Evolutionary conservation across 2,888 invertebrate species (phyloP).

Genomic region (Melinaea marsaeus): DNA sequence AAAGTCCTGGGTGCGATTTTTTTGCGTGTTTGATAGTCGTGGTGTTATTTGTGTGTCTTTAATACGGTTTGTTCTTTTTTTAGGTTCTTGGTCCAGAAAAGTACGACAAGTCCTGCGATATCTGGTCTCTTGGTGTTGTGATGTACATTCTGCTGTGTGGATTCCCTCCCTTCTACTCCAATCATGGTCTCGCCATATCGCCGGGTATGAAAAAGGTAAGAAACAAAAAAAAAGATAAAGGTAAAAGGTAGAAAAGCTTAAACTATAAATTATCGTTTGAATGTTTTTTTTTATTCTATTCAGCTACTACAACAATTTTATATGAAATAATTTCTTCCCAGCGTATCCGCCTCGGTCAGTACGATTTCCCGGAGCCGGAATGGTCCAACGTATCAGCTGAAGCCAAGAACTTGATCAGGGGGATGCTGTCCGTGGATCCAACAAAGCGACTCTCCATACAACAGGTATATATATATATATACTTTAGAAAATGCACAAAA

Average conservation of each 20-base stretch:
- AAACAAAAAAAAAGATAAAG: background rate
- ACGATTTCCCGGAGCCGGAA: conserved; percentile 97
- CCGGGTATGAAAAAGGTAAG: conserved; percentile 97
- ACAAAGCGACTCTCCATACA: conserved; percentile 92
- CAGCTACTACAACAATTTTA: background rate
- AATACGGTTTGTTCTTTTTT: conserved; percentile 35
- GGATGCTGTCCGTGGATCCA: conserved; percentile 96
- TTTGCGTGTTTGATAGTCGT: too few species aligned
- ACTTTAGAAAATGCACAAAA: too few species aligned
- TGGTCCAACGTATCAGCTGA: conserved; percentile 96
- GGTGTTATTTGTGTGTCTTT: background rate
- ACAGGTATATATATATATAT: conserved; percentile 78
- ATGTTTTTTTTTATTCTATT: background rate
- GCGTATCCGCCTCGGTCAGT: conserved; percentile 95
- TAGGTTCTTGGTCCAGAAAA: conserved; percentile 97
- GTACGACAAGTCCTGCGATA: conserved; percentile 99
- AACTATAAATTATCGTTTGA: too few species aligned
- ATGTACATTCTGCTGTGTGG: conserved; percentile 99
- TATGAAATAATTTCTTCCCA: conserved; percentile 37
- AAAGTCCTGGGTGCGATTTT: too few species aligned
- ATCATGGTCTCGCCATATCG: conserved; percentile 97
- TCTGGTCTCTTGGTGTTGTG: conserved; percentile 99
- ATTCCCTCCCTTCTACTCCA: conserved; percentile 99
- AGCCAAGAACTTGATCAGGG: conserved; percentile 96
- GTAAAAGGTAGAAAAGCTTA: background rate